Base-by-base conservation (phyloP, 1,140 invertebrate genomes). In the Phthorimaea operculella region DNA sequence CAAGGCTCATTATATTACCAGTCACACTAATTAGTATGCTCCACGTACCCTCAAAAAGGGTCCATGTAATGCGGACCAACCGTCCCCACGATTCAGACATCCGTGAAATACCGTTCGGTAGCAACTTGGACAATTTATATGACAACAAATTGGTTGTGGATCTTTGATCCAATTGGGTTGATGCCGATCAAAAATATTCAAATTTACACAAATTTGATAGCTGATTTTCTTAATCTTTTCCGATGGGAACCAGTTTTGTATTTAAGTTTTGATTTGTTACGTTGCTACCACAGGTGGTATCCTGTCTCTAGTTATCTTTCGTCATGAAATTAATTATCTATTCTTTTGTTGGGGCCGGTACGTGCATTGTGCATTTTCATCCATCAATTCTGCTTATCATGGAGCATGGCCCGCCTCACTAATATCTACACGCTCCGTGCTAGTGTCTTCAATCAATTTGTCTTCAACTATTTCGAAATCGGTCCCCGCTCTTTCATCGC, bases 271-370 rank as follows among this genome's bases (percentile, higher is more conserved):
- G 62, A 66, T 70, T 70, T 66, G 57, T 68, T 71, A 64, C 18
- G 34, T 53, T 63, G 54, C 61, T 60, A 16, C 44, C 44, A 47
- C n/a, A 47, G 51, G 48, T 48, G 55, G 33, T 48, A 56, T 62
- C 57, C 51, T 62, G 51, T 70, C 71, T 66, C 67, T 68, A 66
- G 70, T 72, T 72, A 65, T 69, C 68, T 79, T 72, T 77, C 72
- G 74, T 72, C 72, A 60, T 59, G 63, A 66, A 77, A 79, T 77
- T 80, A 80, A 80, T 83, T 80, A 79, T 68, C 67, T 71, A 74
- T 77, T 78, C 71, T 68, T 76, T 76, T 78, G 75, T 76, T 72
- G 54, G 70, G 17, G 54, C 52, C 62, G 49, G 57, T 60, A 62
- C 57, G 55, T 62, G 60, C 62, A 64, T 74, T 56, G 59, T 63